These are phyloP conservation scores for Acanthopagrus latus DNA, from an alignment of 2,797 vertebrate species.

Conservation along the genomic window DNA sequence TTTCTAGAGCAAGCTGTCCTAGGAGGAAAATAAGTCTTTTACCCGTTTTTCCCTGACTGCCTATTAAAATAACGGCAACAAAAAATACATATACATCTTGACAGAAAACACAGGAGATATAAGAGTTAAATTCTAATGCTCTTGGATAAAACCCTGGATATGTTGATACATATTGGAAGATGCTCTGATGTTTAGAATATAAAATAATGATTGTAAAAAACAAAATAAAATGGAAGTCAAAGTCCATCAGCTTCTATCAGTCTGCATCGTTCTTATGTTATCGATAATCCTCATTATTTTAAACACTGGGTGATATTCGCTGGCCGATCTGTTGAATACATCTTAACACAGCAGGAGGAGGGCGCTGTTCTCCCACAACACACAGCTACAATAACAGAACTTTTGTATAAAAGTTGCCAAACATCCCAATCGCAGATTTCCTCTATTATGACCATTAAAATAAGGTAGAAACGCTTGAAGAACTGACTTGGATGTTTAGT, in stretches of 20 bases:
- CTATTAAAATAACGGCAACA: too few species aligned
- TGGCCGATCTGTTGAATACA: background rate
- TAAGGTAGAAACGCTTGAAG: too few species aligned
- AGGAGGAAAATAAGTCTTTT: too few species aligned
- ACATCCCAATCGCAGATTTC: background rate
- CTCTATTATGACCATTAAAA: background rate
- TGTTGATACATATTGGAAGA: background rate
- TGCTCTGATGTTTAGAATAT: background rate
- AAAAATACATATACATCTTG: too few species aligned
- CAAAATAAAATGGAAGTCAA: too few species aligned
- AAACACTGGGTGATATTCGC: background rate
- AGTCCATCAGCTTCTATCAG: background rate
- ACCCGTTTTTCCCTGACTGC: too few species aligned
- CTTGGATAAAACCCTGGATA: background rate
- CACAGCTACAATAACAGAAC: background rate
- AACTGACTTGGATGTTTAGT: background rate
- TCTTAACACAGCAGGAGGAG: constrained; percentile 1
- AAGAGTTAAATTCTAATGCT: background rate
- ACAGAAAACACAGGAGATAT: background rate
- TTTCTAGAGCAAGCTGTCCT: too few species aligned
- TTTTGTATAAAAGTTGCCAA: background rate
- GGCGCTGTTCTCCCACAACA: background rate
- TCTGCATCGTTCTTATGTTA: background rate
- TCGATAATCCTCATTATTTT: background rate
- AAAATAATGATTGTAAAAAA: background rate